Evolutionary conservation across 1,140 invertebrate genomes (phyloP), one percentile per base, ranked within the genome.

Genomic region (Glossosoma conforme): DNA sequence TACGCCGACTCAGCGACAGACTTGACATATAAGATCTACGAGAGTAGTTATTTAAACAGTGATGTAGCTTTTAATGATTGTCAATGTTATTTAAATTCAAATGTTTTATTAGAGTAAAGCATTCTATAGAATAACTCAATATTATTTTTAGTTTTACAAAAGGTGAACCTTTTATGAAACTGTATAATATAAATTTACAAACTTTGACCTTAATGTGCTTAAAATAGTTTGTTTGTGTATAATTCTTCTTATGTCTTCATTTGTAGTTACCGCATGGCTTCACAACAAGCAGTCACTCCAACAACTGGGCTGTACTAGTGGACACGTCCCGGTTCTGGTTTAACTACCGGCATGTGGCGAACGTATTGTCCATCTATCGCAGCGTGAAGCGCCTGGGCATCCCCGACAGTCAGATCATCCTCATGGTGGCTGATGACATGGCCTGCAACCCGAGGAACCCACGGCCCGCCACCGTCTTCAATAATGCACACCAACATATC

Each of bases 351-450:
- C 97, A 99, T 84, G 94, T 98, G 10, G 94, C 97, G 1, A 99
- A 99, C 72, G 97, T 98, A 0, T 73, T 99, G 25, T 98, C 96
- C 0, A 93, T 99, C 62, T 99, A 99, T 66, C 81, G 95, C 0
- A 97, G 93, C 66, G 93, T 99, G 0, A 99, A 99, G 72, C 77
- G 96, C 14, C 76, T 99, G 1, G 97, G 97, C 24, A 98, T 99
- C 56, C 96, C 96, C 5, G 95, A 98, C 67, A 89, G 87, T 40
- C 88, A 91, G 72, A 99, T 99, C 38, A 98, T 98, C 61, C 68
- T 99, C 25, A 98, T 98, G 96, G 84, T 99, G 37, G 96, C 97
- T 17, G 97, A 99, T 75, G 97, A 99, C 63, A 98, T 99, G 93
- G 95, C 97, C 0, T 99, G 97, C 64, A 99, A 99, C 77, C 84